phyloP scores from a whole-genome alignment of 2,888 invertebrate genomes.

The Leptodirus hochenwartii region DNA sequence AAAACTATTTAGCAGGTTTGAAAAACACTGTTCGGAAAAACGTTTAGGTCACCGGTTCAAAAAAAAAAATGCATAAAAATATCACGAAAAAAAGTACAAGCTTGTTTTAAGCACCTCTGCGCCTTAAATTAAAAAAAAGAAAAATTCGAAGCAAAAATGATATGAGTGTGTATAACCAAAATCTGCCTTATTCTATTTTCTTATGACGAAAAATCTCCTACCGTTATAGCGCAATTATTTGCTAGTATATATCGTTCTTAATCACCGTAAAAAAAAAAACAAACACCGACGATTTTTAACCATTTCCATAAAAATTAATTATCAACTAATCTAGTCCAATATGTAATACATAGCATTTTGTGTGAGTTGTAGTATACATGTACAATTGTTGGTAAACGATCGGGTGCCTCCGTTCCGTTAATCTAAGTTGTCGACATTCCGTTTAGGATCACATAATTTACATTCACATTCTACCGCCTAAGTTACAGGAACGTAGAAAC shows the following conservation, averaged over 20 bases:
- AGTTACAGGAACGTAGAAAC: constrained; percentile 21
- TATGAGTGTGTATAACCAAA: constrained; percentile 42
- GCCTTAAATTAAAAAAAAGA: constrained; percentile 39
- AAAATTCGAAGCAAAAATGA: constrained; percentile 32
- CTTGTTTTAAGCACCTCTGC: constrained; percentile 56
- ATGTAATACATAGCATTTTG: constrained; percentile 34
- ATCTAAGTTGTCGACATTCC: constrained; percentile 15
- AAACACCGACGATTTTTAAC: constrained; percentile 29
- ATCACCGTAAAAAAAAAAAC: constrained; percentile 14
- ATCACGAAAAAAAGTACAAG: constrained; percentile 28
- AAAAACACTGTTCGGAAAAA: constrained; percentile 28
- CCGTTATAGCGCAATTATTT: constrained; percentile 31
- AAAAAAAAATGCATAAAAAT: constrained; percentile 19
- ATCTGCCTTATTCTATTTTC: constrained; percentile 52
- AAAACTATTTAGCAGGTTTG: constrained; percentile 11
- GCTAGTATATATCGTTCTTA: constrained; percentile 31
- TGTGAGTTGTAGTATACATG: constrained; percentile 37
- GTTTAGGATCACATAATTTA: constrained; percentile 3
- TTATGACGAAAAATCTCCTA: constrained; percentile 35
- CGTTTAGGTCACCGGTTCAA: constrained; percentile 39
- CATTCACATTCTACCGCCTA: constrained; percentile 19
- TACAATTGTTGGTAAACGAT: constrained; percentile 32
- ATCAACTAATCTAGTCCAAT: constrained; percentile 31
- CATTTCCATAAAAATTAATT: constrained; percentile 26
- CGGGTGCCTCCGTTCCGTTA: constrained; percentile 26